Percentiles rank a stretch among this genome's conserved stretches.
Evolutionary conservation across 2,888 invertebrate genomes (phyloP).

Genomic region (Ellobium chinense): DNA sequence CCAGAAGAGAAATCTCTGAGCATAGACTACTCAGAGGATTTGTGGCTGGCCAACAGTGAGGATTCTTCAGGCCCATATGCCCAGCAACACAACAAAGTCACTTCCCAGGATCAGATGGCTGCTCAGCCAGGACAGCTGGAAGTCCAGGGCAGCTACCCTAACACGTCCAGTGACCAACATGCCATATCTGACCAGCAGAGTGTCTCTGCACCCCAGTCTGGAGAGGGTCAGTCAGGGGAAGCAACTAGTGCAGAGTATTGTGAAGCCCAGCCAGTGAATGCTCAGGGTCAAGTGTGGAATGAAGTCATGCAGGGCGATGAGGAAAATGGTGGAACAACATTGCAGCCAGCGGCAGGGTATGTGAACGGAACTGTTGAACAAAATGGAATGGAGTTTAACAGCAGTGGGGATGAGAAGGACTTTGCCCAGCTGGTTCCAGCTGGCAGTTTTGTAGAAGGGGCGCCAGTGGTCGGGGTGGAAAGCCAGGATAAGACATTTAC

Average conservation of each 20-base stretch:
- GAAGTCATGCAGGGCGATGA: constrained; percentile 9
- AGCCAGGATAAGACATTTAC: constrained; percentile 44
- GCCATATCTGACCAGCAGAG: neutral
- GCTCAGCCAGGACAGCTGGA: neutral
- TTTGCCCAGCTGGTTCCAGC: constrained; percentile 45
- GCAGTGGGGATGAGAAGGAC: constrained; percentile 42
- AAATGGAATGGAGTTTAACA: constrained; percentile 41
- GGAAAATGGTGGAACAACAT: neutral
- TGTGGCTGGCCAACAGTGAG: constrained; percentile 48
- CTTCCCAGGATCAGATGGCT: neutral
- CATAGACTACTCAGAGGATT: constrained; percentile 47
- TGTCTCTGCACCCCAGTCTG: no score
- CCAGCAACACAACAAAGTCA: constrained; percentile 35
- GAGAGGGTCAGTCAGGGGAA: neutral
- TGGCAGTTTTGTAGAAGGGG: constrained; percentile 38
- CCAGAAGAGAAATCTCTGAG: constrained; percentile 45
- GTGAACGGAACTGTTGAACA: constrained; percentile 36
- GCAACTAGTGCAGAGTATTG: neutral
- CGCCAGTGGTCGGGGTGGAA: neutral
- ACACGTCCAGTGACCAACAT: neutral
- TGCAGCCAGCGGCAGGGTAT: constrained; percentile 20
- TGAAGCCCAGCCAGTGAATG: neutral
- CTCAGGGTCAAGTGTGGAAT: constrained; percentile 18
- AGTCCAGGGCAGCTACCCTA: neutral
- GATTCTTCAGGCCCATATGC: constrained; percentile 45